Evolutionary conservation across 2,888 invertebrate species (phyloP), one percentile per base, ranked within the genome.

Genomic region (Tyria jacobaeae): DNA sequence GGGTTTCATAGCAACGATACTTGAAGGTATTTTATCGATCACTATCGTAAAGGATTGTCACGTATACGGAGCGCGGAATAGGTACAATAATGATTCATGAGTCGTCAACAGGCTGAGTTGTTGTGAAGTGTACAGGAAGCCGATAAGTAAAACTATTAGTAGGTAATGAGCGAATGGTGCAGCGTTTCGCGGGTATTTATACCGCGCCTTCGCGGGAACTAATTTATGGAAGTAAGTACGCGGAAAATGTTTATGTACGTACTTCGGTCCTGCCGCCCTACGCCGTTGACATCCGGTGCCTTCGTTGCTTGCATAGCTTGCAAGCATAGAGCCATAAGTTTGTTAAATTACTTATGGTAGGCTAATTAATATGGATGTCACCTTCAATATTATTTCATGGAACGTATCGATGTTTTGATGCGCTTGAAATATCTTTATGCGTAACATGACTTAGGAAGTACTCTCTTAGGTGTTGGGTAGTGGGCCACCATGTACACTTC

Each of bases 171-270:
- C 88, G 81, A 85, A 82, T 85, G 88, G 84, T 78, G 83, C 84
- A 85, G 81, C 84, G 88, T 88, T 90, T 91, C 84, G 87, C 88
- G 89, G 80, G 88, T 92, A 92, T 92, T 93, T 90, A 92, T 92
- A 92, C 88, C 89, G 84, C 89, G 89, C 88, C 87, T 93, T 93
- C 89, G 83, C 92, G 84, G 84, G 89, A 94, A 92, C 90, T 91
- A 92, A 93, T 93, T 94, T 94, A 93, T 93, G 92, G 90, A 90
- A 88, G 89, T 89, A 91, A 92, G 92, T 94, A 92, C 93, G 89
- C 90, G 89, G 93, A 93, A 94, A 93, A 91, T 91, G 91, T 94
- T 92, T 92, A 93, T 92, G 89, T 90, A 87, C 81, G 83, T 83
- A 84, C 83, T 82, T 74, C 75, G 75, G 83, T 80, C 85, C 86